phyloP scores from a whole-genome alignment of 2,888 invertebrate genomes.

The Dastarcus helophoroides region DNA sequence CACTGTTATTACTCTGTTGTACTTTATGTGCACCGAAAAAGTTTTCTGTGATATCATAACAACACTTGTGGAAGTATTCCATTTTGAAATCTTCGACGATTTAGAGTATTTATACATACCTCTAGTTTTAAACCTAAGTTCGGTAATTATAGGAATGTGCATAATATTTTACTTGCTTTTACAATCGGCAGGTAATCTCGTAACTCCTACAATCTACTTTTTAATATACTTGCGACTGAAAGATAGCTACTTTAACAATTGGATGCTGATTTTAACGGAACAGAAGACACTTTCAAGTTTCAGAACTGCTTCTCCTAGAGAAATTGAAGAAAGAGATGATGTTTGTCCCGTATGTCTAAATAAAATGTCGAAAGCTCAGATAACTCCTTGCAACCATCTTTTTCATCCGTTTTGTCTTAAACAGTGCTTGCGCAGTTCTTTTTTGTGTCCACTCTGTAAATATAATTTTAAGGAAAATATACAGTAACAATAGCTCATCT shows the following conservation, averaged over 20 bases:
- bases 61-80: constrained; percentile 43
- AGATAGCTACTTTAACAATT: constrained; percentile 29
- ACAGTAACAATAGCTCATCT: too few relatives aligned
- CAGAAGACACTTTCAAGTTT: constrained; percentile 28
- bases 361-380: constrained; percentile 55
- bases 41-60: constrained; percentile 54
- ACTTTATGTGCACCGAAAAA: constrained; percentile 60
- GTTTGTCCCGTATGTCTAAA: constrained; percentile 69
- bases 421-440: constrained; percentile 55
- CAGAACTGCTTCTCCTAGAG: constrained; percentile 48
- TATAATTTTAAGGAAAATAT: constrained; percentile 26
- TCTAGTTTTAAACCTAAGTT: constrained; percentile 47
- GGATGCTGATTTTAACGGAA: constrained; percentile 26
- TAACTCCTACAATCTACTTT: constrained; percentile 28
- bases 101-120: constrained; percentile 60
- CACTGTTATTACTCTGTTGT: constrained; percentile 50
- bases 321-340: constrained; percentile 57
- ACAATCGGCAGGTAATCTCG: constrained; percentile 20
- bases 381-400: constrained; percentile 68
- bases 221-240: constrained; percentile 30
- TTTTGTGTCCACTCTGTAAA: constrained; percentile 66
- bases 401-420: constrained; percentile 69
- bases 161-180: constrained; percentile 17
- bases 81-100: constrained; percentile 52
- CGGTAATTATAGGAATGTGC: constrained; percentile 32